Percentiles rank a stretch among this genome's conserved stretches.
Conservation (phyloP, 2,888 invertebrate species). For the Papilio demoleus region DNA sequence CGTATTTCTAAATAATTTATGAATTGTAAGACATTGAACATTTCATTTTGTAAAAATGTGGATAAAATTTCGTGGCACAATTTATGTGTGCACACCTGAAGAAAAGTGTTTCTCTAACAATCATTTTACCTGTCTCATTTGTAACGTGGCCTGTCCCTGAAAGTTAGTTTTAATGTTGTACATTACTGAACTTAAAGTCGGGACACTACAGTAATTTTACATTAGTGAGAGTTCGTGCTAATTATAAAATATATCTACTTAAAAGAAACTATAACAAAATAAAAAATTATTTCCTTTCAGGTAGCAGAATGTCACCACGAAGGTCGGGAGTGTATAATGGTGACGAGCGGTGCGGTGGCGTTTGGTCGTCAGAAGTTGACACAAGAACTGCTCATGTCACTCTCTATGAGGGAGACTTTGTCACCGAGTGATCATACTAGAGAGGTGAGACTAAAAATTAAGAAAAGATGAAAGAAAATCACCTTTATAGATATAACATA, state of each 20-base stretch:
- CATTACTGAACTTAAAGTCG: conserved; percentile 24
- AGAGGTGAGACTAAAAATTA: conserved; percentile 86
- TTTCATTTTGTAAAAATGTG: no score
- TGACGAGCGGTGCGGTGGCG: conserved; percentile 99
- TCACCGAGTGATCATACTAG: conserved; percentile 92
- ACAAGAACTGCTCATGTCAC: conserved; percentile 98
- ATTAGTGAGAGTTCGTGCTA: conserved; percentile 20
- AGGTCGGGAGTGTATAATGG: conserved; percentile 99
- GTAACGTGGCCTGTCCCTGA: conserved; percentile 19
- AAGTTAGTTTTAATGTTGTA: conserved; percentile 25
- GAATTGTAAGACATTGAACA: no score
- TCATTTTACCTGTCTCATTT: conserved; percentile 2
- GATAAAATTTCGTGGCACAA: no score
- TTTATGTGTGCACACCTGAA: no score
- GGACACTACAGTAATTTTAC: conserved; percentile 21
- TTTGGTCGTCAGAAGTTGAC: conserved; percentile 99
- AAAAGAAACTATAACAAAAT: conserved; percentile 11
- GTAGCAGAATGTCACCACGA: conserved; percentile 98
- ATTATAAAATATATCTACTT: conserved; percentile 31
- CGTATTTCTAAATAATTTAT: no score
- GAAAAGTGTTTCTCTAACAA: background rate
- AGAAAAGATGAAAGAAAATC: no score
- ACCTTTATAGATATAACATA: no score
- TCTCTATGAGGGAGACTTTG: conserved; percentile 98
- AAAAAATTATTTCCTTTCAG: conserved; percentile 76